Conservation (phyloP, 1,140 invertebrate species). For the Orussus abietinus region DNA sequence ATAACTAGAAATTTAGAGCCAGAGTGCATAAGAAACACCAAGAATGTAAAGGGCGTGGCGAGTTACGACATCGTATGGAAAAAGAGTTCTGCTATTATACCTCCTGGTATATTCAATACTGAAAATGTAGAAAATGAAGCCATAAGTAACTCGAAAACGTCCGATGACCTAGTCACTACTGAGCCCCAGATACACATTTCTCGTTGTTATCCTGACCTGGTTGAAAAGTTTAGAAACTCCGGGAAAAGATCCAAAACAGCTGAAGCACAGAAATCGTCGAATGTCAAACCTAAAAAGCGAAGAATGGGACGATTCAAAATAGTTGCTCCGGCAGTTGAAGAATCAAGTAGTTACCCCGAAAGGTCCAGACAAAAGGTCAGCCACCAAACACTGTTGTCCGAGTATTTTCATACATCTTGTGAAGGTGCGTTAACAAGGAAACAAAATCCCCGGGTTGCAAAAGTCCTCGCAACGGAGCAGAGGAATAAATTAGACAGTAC, state of each 20-base stretch:
- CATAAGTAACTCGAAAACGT: conserved; percentile 28
- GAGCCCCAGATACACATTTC: conserved; percentile 64
- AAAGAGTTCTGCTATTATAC: no score
- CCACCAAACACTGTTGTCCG: no score
- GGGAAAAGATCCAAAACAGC: conserved; percentile 54
- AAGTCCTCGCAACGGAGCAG: conserved; percentile 31
- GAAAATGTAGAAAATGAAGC: conserved; percentile 27
- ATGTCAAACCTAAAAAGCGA: conserved; percentile 42
- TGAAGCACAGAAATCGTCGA: conserved; percentile 40
- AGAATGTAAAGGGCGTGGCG: conserved; percentile 60
- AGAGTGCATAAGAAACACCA: conserved; percentile 58
- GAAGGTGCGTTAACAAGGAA: conserved; percentile 25
- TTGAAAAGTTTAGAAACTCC: conserved; percentile 59
- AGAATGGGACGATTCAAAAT: conserved; percentile 36
- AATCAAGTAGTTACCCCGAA: conserved; percentile 38
- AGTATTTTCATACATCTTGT: no score
- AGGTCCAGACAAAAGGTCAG: conserved; percentile 26
- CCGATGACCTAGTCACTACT: conserved; percentile 58
- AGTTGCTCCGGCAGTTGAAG: conserved; percentile 19
- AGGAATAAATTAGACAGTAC: conserved; percentile 33
- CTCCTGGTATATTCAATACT: no score
- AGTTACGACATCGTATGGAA: conserved; percentile 71
- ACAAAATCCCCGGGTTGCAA: conserved; percentile 29
- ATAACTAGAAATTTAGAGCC: conserved; percentile 44
- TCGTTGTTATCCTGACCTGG: conserved; percentile 64